phyloP scores from a whole-genome alignment of 92 coral and sea anemone species.

The Zoanthus solanderi region DNA sequence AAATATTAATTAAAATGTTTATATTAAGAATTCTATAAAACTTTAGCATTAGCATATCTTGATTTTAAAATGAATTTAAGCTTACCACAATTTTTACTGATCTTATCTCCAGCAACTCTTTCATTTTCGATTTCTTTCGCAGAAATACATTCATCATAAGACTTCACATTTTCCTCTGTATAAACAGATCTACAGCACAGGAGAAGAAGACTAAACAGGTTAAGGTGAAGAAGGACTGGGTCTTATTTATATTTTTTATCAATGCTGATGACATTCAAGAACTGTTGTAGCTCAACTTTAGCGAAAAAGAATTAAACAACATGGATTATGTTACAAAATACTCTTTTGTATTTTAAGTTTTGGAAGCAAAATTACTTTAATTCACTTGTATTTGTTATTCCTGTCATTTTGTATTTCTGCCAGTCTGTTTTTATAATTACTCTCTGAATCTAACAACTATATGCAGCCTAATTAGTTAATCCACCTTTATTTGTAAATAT shows the following conservation, averaged over 20 bases:
- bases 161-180: conserved; percentile 62
- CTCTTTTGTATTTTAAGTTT: too few relatives aligned
- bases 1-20: too few relatives aligned
- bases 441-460: too few relatives aligned
- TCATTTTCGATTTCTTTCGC: background rate
- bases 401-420: too few relatives aligned
- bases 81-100: background rate
- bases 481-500: too few relatives aligned
- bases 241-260: background rate
- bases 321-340: too few relatives aligned
- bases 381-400: too few relatives aligned
- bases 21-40: too few relatives aligned
- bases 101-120: background rate
- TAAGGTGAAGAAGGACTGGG: background rate
- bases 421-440: too few relatives aligned
- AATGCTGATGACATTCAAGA: background rate
- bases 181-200: conserved; percentile 66
- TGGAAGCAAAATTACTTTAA: too few relatives aligned
- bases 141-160: conserved; percentile 57
- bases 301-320: background rate
- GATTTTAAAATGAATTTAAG: background rate
- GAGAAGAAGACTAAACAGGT: background rate
- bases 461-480: too few relatives aligned
- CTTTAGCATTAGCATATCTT: too few relatives aligned
- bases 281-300: background rate